Conservation (phyloP, 2,113 vertebrate species). For the Piaya cayana region DNA sequence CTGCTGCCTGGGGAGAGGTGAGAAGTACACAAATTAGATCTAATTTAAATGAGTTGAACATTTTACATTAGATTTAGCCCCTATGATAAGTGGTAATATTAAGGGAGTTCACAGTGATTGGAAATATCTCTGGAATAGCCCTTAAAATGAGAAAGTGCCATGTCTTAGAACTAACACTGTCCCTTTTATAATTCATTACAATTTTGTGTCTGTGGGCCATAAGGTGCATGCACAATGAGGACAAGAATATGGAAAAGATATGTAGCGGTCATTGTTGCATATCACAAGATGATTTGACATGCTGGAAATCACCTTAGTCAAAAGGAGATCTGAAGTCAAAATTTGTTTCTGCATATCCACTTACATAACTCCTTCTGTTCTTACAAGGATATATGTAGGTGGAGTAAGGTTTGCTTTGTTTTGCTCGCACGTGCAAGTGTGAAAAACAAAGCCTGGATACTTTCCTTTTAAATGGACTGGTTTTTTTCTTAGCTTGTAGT, state of each 20-base stretch:
- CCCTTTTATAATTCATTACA: background rate
- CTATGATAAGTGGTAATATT: background rate
- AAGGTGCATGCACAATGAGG: background rate
- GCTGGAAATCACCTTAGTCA: background rate
- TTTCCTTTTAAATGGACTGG: background rate
- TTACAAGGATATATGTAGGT: background rate
- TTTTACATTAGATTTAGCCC: background rate
- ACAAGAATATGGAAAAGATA: background rate
- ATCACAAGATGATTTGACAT: background rate
- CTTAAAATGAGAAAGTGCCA: background rate
- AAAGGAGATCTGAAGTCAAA: background rate
- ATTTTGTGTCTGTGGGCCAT: background rate
- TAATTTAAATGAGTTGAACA: background rate
- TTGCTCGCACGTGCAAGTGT: background rate
- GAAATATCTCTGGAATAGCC: background rate
- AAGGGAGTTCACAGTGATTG: background rate
- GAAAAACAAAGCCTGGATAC: background rate
- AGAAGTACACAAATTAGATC: constrained; percentile 8
- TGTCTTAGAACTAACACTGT: background rate
- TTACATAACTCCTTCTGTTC: background rate
- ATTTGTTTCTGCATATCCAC: background rate
- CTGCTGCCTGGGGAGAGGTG: constrained; percentile 91
- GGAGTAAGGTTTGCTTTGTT: background rate
- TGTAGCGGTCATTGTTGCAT: background rate
- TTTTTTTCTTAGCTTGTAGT: background rate